A percentile compares a stretch with the other conserved stretches of the same genome.
Conservation (phyloP, 2,113 vertebrate genomes). For the Poeciliopsis occidentalis region DNA sequence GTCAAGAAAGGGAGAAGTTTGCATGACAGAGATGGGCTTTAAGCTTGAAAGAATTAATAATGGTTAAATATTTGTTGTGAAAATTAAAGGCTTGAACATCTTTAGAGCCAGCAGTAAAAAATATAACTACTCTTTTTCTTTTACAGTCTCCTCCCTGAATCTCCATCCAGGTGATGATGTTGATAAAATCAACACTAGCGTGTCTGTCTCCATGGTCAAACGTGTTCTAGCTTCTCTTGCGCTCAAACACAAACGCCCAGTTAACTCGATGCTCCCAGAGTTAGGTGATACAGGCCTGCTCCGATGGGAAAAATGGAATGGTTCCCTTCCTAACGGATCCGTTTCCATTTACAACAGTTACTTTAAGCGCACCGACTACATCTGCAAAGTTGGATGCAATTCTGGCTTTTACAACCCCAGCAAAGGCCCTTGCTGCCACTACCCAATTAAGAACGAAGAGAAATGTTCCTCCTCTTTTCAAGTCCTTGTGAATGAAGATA, state of each 20-base stretch:
- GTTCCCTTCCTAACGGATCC: constrained; percentile 37
- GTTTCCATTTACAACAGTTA: constrained; percentile 62
- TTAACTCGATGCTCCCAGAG: too few relatives aligned
- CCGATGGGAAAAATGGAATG: constrained; percentile 50
- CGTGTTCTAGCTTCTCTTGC: neutral
- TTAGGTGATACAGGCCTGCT: constrained; percentile 4
- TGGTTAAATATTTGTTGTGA: too few relatives aligned
- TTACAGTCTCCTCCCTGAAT: neutral
- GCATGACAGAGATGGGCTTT: too few relatives aligned
- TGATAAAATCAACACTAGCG: neutral
- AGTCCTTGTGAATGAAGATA: constrained; percentile 64
- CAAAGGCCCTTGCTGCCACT: constrained; percentile 47
- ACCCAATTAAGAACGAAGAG: constrained; percentile 39
- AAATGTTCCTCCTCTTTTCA: constrained; percentile 39
- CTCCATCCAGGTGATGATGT: neutral
- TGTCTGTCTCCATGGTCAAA: neutral
- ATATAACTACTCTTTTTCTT: neutral
- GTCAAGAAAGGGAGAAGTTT: too few relatives aligned
- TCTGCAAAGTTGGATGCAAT: constrained; percentile 61
- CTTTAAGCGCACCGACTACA: constrained; percentile 44
- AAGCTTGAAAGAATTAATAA: too few relatives aligned
- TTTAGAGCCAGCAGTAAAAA: neutral
- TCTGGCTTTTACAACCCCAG: constrained; percentile 56
- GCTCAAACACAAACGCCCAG: neutral
- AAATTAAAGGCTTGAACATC: too few relatives aligned